These are phyloP conservation scores for Spinus pinus DNA, from an alignment of 2,797 vertebrate species.

Conservation along the genomic window DNA sequence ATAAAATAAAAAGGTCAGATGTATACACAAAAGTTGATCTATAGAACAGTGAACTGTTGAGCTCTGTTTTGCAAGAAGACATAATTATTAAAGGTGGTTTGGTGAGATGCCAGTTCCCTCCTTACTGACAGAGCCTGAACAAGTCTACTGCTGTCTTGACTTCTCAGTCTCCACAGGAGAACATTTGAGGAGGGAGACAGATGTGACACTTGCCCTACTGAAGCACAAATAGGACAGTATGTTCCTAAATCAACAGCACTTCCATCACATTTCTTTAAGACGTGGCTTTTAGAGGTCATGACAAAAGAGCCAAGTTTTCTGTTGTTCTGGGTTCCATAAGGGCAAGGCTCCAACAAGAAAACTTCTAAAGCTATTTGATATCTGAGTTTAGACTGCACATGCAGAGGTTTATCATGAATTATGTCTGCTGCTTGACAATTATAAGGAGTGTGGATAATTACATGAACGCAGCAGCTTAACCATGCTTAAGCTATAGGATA, in stretches of 20 bases:
- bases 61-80: neutral
- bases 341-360: neutral
- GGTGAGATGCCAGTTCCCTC: neutral
- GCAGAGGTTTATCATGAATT: neutral
- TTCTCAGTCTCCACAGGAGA: neutral
- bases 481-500: neutral
- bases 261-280: neutral
- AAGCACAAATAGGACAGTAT: neutral
- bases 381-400: neutral
- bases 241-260: neutral
- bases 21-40: neutral
- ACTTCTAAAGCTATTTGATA: neutral
- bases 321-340: neutral
- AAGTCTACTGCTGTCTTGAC: neutral
- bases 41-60: neutral
- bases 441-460: neutral
- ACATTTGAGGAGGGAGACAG: neutral
- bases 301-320: neutral
- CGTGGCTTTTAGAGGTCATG: neutral
- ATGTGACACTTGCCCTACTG: neutral
- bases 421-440: neutral
- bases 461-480: neutral
- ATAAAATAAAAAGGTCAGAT: neutral
- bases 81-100: neutral
- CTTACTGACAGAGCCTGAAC: neutral